Conservation (phyloP, 2,888 invertebrate genomes). For the Nudaria mundana region DNA sequence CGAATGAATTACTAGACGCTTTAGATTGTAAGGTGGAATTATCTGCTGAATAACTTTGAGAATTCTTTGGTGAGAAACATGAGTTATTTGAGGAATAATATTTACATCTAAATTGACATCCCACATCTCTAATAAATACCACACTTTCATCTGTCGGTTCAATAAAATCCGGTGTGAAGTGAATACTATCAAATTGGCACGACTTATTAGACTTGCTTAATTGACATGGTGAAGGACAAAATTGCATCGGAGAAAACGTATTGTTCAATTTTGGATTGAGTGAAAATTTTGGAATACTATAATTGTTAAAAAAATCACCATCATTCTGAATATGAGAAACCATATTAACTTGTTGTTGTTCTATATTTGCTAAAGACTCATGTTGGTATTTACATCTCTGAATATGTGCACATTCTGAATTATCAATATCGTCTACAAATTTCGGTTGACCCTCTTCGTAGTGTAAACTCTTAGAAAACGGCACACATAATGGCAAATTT, state of each 20-base stretch:
- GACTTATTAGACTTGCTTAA: constrained; percentile 53
- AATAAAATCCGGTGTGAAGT: constrained; percentile 31
- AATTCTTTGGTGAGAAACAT: constrained; percentile 34
- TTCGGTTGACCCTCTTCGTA: constrained; percentile 46
- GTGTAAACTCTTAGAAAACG: constrained; percentile 51
- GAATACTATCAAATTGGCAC: constrained; percentile 52
- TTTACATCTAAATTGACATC: constrained; percentile 64
- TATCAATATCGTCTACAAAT: constrained; percentile 36
- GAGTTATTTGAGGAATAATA: constrained; percentile 37
- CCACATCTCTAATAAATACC: constrained; percentile 68
- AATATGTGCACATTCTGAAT: constrained; percentile 35
- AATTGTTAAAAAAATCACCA: constrained; percentile 40
- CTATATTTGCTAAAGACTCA: constrained; percentile 34
- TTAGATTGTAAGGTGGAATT: constrained; percentile 42
- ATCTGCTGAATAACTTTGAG: constrained; percentile 39
- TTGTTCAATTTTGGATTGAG: constrained; percentile 39
- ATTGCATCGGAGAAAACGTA: constrained; percentile 12
- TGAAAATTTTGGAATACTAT: constrained; percentile 32
- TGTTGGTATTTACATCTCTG: constrained; percentile 48
- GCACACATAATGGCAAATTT: constrained; percentile 66
- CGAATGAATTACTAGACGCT: constrained; percentile 49
- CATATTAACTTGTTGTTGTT: constrained; percentile 40
- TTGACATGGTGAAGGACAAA: constrained; percentile 24
- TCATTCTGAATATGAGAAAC: constrained; percentile 41
- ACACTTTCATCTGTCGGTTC: constrained; percentile 44